Evolutionary conservation across 2,113 vertebrate genomes (phyloP).

Genomic region (Thamnaconus septentrionalis): DNA sequence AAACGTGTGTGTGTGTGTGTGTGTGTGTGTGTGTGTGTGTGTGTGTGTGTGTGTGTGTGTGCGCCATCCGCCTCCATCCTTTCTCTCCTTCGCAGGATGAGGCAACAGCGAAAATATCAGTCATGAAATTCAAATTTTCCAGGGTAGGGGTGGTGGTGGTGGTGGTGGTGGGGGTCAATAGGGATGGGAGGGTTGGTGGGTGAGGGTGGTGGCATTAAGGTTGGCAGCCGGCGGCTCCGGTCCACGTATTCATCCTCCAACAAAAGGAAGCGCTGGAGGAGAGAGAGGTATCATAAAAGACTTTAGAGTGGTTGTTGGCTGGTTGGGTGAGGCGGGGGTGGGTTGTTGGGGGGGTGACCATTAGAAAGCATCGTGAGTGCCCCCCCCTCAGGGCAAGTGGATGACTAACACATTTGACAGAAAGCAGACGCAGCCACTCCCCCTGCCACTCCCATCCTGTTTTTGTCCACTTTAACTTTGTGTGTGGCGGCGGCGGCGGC

Average conservation of each 20-base stretch:
- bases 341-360: too few relatives aligned
- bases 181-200: too few relatives aligned
- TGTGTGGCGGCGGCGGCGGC: too few relatives aligned
- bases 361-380: conserved; percentile 47
- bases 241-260: conserved; percentile 57
- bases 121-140: conserved; percentile 45
- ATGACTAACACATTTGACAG: conserved; percentile 43
- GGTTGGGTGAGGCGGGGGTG: conserved; percentile 36
- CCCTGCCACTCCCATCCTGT: background rate
- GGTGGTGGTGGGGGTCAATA: too few relatives aligned
- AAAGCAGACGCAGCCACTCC: background rate
- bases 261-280: conserved; percentile 33
- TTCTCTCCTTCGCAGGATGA: conserved; percentile 27
- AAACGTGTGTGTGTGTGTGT: too few relatives aligned
- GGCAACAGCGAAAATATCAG: conserved; percentile 29
- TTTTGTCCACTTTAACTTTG: too few relatives aligned
- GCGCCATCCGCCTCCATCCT: too few relatives aligned
- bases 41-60: too few relatives aligned
- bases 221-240: conserved; percentile 39
- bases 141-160: background rate
- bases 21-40: too few relatives aligned
- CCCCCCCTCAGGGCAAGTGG: conserved; percentile 56
- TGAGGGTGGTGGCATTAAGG: conserved; percentile 47
- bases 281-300: conserved; percentile 51
- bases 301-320: conserved; percentile 60